Conservation (phyloP, 2,888 invertebrate species). For the Calameuta pallipes region DNA sequence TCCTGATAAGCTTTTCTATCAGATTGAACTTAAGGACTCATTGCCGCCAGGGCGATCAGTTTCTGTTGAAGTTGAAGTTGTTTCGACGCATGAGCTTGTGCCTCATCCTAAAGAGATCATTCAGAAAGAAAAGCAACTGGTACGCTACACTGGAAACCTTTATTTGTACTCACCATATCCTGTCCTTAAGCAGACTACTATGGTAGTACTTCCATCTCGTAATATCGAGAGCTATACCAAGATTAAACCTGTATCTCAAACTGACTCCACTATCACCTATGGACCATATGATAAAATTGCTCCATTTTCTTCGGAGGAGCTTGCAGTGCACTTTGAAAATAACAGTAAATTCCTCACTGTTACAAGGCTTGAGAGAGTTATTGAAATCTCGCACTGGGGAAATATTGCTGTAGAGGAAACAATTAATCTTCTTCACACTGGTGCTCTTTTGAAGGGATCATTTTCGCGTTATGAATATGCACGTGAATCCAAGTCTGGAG, state of each 20-base stretch:
- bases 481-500: conserved; percentile 87
- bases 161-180: conserved; percentile 88
- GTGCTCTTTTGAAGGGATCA: conserved; percentile 87
- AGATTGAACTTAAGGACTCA: conserved; percentile 73
- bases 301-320: conserved; percentile 72
- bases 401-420: conserved; percentile 97
- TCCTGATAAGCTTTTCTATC: conserved; percentile 69
- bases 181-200: conserved; percentile 84
- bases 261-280: conserved; percentile 85
- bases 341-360: conserved; percentile 97
- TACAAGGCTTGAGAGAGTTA: conserved; percentile 82
- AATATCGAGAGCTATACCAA: conserved; percentile 86
- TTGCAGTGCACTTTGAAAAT: conserved; percentile 93
- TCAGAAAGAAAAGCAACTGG: conserved; percentile 94
- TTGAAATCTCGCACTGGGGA: conserved; percentile 99
- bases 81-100: conserved; percentile 79
- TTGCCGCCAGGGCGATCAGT: conserved; percentile 72
- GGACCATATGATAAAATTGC: conserved; percentile 87
- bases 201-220: conserved; percentile 80
- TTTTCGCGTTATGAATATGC: conserved; percentile 99
- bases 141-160: conserved; percentile 86
- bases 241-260: conserved; percentile 81
- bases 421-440: conserved; percentile 91
- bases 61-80: conserved; percentile 76
- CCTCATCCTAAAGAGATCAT: conserved; percentile 91